These are phyloP conservation scores for Pseudotriccus pelzelni DNA, from an alignment of 2,797 vertebrate species.

Conservation along the genomic window DNA sequence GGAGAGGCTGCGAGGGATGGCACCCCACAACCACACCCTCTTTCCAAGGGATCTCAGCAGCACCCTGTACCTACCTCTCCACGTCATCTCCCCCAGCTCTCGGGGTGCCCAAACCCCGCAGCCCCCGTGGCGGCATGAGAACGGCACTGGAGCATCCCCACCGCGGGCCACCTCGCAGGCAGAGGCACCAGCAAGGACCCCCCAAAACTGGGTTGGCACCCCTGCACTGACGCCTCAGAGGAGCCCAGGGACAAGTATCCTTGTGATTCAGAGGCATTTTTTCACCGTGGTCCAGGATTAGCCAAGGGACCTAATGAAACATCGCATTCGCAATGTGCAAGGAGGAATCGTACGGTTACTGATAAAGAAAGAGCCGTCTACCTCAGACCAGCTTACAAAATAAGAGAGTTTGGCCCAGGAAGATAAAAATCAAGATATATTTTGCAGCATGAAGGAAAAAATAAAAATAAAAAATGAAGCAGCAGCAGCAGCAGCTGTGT, in stretches of 20 bases:
- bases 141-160: not conserved
- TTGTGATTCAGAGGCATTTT: not conserved
- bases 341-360: not conserved
- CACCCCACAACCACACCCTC: not conserved
- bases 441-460: constrained; percentile 51
- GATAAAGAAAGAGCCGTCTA: not conserved
- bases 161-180: accelerated
- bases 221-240: not conserved
- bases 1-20: not conserved
- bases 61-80: not conserved
- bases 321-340: accelerated
- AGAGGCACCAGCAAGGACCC: not conserved
- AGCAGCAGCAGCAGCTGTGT: constrained; percentile 47
- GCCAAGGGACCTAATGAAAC: not conserved
- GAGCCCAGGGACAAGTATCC: not conserved
- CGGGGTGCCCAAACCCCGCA: not conserved
- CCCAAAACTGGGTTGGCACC: not conserved
- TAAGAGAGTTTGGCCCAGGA: constrained; percentile 60
- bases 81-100: not conserved
- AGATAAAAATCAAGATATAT: constrained; percentile 65
- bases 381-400: constrained; percentile 53
- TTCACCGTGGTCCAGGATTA: not conserved
- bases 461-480: not conserved
- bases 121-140: accelerated
- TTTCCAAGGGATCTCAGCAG: not conserved